Conservation (phyloP, 1,140 invertebrate species). For the Anastrepha ludens region DNA sequence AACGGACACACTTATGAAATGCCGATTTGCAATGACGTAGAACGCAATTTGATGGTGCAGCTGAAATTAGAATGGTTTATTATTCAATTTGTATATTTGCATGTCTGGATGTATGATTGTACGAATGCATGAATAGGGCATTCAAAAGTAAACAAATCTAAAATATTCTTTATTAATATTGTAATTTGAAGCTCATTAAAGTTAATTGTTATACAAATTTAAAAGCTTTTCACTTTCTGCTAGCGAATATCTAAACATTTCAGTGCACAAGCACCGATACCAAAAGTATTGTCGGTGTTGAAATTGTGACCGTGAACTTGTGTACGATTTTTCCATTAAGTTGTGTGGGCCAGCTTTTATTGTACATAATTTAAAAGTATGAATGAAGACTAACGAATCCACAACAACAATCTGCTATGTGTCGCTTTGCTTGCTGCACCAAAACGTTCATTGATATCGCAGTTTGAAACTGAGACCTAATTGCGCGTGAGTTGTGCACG, state of each 20-base stretch:
- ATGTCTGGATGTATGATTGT: no score
- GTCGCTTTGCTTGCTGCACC: not conserved
- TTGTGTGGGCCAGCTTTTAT: not conserved
- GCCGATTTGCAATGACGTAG: not conserved
- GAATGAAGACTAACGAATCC: not conserved
- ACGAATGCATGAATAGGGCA: no score
- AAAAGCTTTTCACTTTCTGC: not conserved
- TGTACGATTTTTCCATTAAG: not conserved
- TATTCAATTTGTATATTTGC: no score
- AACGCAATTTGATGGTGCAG: not conserved
- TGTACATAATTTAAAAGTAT: slow-evolving; percentile 23
- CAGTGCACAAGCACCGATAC: not conserved
- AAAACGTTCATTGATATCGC: slow-evolving; percentile 33
- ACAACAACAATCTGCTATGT: not conserved
- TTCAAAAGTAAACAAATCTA: no score
- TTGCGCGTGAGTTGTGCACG: not conserved
- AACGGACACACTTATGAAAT: not conserved
- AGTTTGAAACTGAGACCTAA: slow-evolving; percentile 11
- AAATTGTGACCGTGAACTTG: slow-evolving; percentile 10
- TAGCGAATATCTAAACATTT: not conserved
- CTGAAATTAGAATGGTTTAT: not conserved
- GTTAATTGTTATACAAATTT: not conserved
- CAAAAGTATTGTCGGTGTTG: not conserved
- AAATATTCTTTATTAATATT: not conserved
- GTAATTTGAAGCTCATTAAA: not conserved